These are phyloP conservation scores for Coccyzus lansbergi DNA, from an alignment of 2,797 vertebrate genomes.

Conservation along the genomic window DNA sequence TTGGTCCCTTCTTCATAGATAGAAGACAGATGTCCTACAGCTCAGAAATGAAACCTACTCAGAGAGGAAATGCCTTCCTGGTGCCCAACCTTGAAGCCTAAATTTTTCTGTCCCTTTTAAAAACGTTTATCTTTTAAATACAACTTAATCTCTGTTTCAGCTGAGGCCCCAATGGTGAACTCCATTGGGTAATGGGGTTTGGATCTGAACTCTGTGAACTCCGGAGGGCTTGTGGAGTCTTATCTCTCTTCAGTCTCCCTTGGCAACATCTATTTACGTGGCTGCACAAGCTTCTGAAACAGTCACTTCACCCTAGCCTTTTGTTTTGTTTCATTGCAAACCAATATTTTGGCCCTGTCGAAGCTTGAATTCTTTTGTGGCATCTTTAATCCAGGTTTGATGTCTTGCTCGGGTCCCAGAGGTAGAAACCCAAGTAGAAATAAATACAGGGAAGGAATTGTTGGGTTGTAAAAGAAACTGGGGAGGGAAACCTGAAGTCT, in stretches of 20 bases:
- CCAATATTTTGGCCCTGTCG: conserved; percentile 51
- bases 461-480: not conserved
- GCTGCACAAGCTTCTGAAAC: conserved; percentile 33
- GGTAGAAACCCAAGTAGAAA: conserved; percentile 30
- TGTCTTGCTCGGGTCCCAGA: conserved; percentile 34
- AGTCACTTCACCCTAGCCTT: conserved; percentile 34
- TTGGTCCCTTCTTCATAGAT: not conserved
- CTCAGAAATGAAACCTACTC: not conserved
- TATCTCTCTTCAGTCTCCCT: conserved; percentile 31
- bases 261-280: conserved; percentile 34
- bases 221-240: not conserved
- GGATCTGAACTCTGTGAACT: conserved; percentile 17
- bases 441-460: conserved; percentile 4
- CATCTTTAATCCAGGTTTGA: conserved; percentile 43
- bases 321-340: conserved; percentile 70
- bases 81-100: not conserved
- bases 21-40: not conserved
- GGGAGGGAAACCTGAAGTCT: not conserved
- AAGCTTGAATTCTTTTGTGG: conserved; percentile 37
- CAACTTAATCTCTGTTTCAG: not conserved
- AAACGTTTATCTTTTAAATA: not conserved
- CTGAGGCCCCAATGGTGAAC: not conserved
- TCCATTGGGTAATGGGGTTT: not conserved
- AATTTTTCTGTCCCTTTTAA: not conserved
- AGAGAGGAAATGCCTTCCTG: not conserved